Conservation (phyloP, 2,797 vertebrate species). For the Urosaurus nigricauda region DNA sequence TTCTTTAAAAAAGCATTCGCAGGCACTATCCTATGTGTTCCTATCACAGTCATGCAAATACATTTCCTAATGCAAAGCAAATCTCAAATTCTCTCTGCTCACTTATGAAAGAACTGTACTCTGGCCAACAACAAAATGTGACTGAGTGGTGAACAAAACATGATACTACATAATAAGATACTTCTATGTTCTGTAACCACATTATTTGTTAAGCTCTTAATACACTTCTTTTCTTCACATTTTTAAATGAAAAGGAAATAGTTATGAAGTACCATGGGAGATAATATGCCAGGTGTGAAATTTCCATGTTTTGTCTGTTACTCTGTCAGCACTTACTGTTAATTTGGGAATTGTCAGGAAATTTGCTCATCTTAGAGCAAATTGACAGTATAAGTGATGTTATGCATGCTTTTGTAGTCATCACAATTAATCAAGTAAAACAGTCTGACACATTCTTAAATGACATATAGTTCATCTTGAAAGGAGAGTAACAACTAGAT, state of each 20-base stretch:
- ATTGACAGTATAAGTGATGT: slow-evolving; percentile 65
- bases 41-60: background rate
- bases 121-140: background rate
- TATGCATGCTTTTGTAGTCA: slow-evolving; percentile 61
- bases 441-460: slow-evolving; percentile 2
- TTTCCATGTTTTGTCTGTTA: slow-evolving; percentile 55
- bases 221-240: slow-evolving; percentile 20
- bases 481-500: slow-evolving; percentile 31
- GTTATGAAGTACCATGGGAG: slow-evolving; percentile 39
- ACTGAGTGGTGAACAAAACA: background rate
- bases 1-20: background rate
- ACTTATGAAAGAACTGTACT: background rate
- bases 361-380: slow-evolving; percentile 59
- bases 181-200: background rate
- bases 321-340: slow-evolving; percentile 54
- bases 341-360: slow-evolving; percentile 50
- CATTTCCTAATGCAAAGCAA: background rate
- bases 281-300: slow-evolving; percentile 40
- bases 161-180: background rate
- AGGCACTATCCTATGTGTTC: background rate
- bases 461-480: slow-evolving; percentile 25
- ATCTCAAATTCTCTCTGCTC: background rate
- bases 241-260: slow-evolving; percentile 24
- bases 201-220: slow-evolving; percentile 14
- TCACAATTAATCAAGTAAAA: slow-evolving; percentile 67